Evolutionary conservation across 2,888 invertebrate species (phyloP), one percentile per base, ranked within the genome.

Genomic region (Clanis bilineata): DNA sequence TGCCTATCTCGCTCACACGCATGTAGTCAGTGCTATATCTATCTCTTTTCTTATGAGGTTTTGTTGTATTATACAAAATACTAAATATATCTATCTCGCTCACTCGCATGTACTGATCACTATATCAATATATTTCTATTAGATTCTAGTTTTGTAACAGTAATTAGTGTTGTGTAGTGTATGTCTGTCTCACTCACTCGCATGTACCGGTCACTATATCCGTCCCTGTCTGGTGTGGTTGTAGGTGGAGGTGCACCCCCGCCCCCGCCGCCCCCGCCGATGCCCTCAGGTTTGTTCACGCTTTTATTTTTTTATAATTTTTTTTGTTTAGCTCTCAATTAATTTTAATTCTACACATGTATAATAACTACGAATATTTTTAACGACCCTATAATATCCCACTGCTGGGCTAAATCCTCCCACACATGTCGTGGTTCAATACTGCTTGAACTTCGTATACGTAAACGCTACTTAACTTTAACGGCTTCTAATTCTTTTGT

Each of bases 181-280:
- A 32, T 51, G 15, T 28, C 18, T 10, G 18, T 51, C 51, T 32
- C 51, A 15, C 51, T 51, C 51, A 71, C 67, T 67, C 64, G 75
- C 58, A 65, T 64, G 64, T 47, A 47, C 28, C 39, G 28, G 9
- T 41, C 43, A 64, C 62, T 71, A 66, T 68, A 67, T 21, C 64
- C 67, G 5, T 69, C 67, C 68, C 70, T 68, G 41, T 72, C 68
- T 67, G 65, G 68, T 63, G 65, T 71, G 66, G 65, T 74, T 65
- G 2, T 74, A 79, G 80, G 76, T 62, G 77, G 72, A 0, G 71
- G 71, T 0, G 59, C 73, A 15, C 72, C 76, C 60, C 70, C 75
- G 21, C 73, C 71, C 7, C 72, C 75, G 15, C 80, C 79, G 23
- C 81, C 80, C n/a, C 79, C 79, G 1, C 80, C 80, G 1, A 76